Evolutionary conservation across 2,797 vertebrate species (phyloP), one percentile per base, ranked within the genome.

Genomic region (Tinamus major): DNA sequence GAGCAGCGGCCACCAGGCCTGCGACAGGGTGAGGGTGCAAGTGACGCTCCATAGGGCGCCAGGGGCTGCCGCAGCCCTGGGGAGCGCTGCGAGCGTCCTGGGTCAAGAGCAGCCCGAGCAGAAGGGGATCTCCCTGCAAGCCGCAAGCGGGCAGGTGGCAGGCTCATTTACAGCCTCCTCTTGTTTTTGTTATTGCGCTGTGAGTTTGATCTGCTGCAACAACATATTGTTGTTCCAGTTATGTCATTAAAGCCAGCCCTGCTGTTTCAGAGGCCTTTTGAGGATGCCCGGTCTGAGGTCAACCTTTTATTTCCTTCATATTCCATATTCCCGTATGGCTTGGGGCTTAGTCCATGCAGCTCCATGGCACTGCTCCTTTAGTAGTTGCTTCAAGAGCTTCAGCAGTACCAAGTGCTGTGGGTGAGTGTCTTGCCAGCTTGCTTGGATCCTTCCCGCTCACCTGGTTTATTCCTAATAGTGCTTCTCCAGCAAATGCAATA

Each of bases 21-120:
- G 27, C 51, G 7, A 14, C 13, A 27, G 49, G 27, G 13, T 3
- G 29, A 31, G 29, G 29, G 29, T 6, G 18, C 16, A 16, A 55
- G 10, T 55, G 53, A 51, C 49, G 49, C 26, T 51, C 18, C 7
- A 17, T n/a, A 13, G 53, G 24, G 29, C 37, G 14, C 8, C 3
- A 1, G 4, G 44, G 41, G 31, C 0, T 10, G 16, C 49, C 37
- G 13, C 41, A 68, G 7, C 15, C 16, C 59, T 17, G 42, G 41
- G 70, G 24, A 39, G 79, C 14, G 7, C 35, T 61, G 69, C 31
- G 80, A 80, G 11, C 44, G 35, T 61, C 10, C 69, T 80, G 51
- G 16, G 11, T 10, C 9, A 17, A 1, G 0, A 15, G 13, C 76
- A 65, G 49, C 53, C 26, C 18, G 7, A 1, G 53, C 44, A 14